Evolutionary conservation across 2,113 vertebrate genomes (phyloP).

Genomic region (Misgurnus anguillicaudatus): DNA sequence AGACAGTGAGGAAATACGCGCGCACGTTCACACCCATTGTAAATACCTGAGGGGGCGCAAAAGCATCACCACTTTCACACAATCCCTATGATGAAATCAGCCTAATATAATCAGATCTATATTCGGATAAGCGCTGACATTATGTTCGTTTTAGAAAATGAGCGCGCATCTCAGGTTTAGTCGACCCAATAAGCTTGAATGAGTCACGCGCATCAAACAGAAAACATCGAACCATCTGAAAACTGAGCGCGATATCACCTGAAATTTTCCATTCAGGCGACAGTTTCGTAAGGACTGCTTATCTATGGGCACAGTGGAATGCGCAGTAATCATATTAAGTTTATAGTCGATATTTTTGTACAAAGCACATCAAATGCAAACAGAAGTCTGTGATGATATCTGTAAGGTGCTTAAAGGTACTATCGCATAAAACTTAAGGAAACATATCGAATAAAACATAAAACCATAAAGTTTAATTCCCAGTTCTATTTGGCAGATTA

Average conservation of each 20-base stretch:
- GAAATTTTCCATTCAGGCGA: not conserved
- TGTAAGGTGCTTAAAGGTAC: not conserved
- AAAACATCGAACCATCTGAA: not conserved
- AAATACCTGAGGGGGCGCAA: not conserved
- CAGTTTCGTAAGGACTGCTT: no score
- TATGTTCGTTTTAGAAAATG: not conserved
- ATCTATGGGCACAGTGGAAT: not conserved
- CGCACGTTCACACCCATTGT: not conserved
- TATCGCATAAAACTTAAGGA: not conserved
- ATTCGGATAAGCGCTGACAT: not conserved
- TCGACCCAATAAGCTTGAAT: slow-evolving; percentile 7
- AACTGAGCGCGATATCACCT: not conserved
- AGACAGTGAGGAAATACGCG: not conserved
- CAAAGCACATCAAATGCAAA: no score
- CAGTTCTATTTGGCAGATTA: not conserved
- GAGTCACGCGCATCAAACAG: slow-evolving; percentile 36
- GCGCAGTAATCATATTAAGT: no score
- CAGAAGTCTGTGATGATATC: no score
- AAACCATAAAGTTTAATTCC: not conserved
- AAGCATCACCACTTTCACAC: not conserved
- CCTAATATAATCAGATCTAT: not conserved
- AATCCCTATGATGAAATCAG: not conserved
- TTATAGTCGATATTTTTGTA: no score
- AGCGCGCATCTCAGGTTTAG: not conserved
- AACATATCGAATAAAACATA: no score